Evolutionary conservation across 1,140 invertebrate species (phyloP).

Genomic region (Magallana ariakensis): DNA sequence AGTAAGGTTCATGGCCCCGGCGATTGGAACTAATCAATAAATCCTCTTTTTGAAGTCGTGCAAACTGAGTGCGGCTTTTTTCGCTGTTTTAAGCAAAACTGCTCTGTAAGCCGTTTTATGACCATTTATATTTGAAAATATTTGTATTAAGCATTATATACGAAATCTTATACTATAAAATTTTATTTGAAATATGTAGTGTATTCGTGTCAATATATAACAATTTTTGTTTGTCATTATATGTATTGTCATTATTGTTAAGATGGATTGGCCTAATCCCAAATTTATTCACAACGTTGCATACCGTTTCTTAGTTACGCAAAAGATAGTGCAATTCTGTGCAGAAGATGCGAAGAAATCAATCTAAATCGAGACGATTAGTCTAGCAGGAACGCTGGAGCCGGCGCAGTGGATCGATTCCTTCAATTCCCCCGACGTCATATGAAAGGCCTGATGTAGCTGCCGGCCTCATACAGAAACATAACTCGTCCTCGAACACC

Average conservation of each 20-base stretch:
- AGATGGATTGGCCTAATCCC: too few species aligned
- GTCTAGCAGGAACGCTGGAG: not conserved
- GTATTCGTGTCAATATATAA: too few species aligned
- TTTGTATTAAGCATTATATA: too few species aligned
- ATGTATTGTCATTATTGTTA: too few species aligned
- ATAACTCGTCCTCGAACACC: not conserved
- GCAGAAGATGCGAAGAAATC: slow-evolving; percentile 16
- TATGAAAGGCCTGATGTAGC: not conserved
- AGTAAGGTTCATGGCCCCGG: not conserved
- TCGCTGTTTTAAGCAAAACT: not conserved
- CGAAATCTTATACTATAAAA: too few species aligned
- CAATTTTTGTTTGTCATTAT: too few species aligned
- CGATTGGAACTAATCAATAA: slow-evolving; percentile 7
- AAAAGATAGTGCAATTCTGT: not conserved
- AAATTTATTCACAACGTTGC: too few species aligned
- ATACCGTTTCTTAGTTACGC: not conserved
- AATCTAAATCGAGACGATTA: slow-evolving; percentile 13
- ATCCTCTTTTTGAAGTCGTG: not conserved
- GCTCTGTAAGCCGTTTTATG: too few species aligned
- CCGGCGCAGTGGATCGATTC: not conserved
- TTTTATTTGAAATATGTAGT: too few species aligned
- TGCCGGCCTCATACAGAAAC: not conserved
- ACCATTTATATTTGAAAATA: too few species aligned
- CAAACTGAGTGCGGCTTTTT: not conserved
- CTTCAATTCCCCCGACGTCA: not conserved